A percentile compares a stretch with the other conserved stretches of the same genome.
These are phyloP conservation scores for Phrixothrix hirtus DNA, from an alignment of 2,888 invertebrate genomes.

Conservation along the genomic window DNA sequence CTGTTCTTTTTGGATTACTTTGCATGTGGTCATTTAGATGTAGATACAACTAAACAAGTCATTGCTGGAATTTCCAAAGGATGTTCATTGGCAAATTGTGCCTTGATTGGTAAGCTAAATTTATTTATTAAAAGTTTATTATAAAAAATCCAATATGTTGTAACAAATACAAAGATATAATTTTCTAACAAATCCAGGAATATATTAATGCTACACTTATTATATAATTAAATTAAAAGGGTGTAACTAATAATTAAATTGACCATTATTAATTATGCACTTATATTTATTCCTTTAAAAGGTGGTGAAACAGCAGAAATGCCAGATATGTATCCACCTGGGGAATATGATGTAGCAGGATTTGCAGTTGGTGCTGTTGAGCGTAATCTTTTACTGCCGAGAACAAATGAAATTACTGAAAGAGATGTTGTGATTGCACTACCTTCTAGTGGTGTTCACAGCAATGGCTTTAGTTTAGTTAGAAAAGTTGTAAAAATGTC, in stretches of 20 bases:
- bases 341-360: constrained; percentile 94
- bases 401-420: constrained; percentile 63
- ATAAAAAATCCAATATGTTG: too few relatives aligned
- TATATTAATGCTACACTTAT: too few relatives aligned
- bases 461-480: constrained; percentile 92
- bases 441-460: constrained; percentile 90
- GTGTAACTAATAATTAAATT: too few relatives aligned
- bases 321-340: constrained; percentile 88
- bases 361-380: constrained; percentile 95
- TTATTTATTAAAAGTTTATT: too few relatives aligned
- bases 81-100: constrained; percentile 83
- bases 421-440: constrained; percentile 86
- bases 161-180: too few relatives aligned
- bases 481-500: constrained; percentile 73
- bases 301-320: constrained; percentile 97
- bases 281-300: too few relatives aligned
- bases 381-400: constrained; percentile 70
- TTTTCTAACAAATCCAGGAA: too few relatives aligned
- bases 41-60: constrained; percentile 75
- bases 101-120: constrained; percentile 88
- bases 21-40: constrained; percentile 85
- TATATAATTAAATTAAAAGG: too few relatives aligned
- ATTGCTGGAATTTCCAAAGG: constrained; percentile 87
- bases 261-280: too few relatives aligned
- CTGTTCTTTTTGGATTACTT: constrained; percentile 97